Evolutionary conservation across 2,113 vertebrate species (phyloP).

Genomic region (Emydura subglobosa): DNA sequence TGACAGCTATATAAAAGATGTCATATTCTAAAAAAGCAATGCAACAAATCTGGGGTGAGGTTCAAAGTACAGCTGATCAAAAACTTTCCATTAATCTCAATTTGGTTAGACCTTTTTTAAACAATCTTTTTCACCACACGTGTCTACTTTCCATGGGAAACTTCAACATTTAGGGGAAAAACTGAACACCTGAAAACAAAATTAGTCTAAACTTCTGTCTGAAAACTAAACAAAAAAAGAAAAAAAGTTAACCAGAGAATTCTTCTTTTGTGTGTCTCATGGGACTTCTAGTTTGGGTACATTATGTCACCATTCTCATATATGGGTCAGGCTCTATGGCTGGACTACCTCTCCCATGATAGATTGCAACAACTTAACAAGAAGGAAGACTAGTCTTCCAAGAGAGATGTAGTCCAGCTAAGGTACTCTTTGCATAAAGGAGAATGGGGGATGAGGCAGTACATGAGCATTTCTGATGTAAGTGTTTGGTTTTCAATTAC

Average conservation of each 20-base stretch:
- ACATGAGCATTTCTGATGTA: background rate
- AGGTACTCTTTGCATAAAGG: background rate
- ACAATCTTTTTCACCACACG: background rate
- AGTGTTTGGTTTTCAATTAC: background rate
- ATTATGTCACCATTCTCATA: background rate
- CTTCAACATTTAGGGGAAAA: background rate
- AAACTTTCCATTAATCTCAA: background rate
- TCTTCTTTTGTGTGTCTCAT: background rate
- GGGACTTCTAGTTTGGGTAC: background rate
- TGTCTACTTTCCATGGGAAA: background rate
- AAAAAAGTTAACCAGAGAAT: background rate
- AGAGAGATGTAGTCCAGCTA: background rate
- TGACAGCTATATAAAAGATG: background rate
- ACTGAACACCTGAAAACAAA: background rate
- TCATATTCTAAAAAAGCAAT: background rate
- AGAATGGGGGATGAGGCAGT: background rate
- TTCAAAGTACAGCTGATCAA: background rate
- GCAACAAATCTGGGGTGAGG: background rate
- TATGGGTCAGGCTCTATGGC: background rate
- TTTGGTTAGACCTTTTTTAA: background rate
- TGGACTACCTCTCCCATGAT: background rate
- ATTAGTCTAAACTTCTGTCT: background rate
- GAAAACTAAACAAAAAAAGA: background rate
- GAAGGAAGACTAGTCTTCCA: background rate
- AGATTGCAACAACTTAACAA: background rate